Evolutionary conservation across 2,113 vertebrate species (phyloP), one percentile per base, ranked within the genome.

Genomic region (Alaudala cheleensis): DNA sequence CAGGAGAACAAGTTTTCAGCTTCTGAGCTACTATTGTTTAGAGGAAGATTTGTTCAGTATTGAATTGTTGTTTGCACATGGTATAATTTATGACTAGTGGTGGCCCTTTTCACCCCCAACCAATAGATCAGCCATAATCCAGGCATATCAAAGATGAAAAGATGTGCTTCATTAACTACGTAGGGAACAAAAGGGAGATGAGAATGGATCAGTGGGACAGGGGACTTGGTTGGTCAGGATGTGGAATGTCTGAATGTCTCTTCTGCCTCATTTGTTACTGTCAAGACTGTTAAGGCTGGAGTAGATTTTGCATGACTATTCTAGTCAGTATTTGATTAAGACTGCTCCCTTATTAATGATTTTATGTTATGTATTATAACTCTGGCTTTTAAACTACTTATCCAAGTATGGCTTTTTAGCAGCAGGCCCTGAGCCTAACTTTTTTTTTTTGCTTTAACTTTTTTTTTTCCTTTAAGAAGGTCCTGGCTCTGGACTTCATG

Each of bases 201-300:
- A 65, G 37, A 79, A 0, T 80, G 66, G 28, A n/a, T 57, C 22
- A 62, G 0, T 53, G 40, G 13, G 29, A 13, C 0, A 1, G 18
- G 37, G 20, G 34, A 65, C 17, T 42, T 94, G 29, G 8, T 70
- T 82, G 28, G 3, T 6, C 23, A 70, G 40, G 49, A 23, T 5
- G 8, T 73, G 42, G 18, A 45, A 78, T 33, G 62, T 21, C 60
- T 37, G 37, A 81, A 60, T 60, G 23, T 28, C 5, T 6, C 22
- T 54, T 78, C 56, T 85, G 4, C 34, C 29, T 60, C 40, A 31
- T 10, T 60, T 34, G 51, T 81, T 64, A 22, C 33, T 54, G 39
- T 64, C 11, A 39, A 42, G 45, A 28, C 33, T 85, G 2, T 24
- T 57, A 82, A 57, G 56, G 18, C 29, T 79, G 65, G 31, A 65